phyloP scores from a whole-genome alignment of 2,113 vertebrate species.

The Lipophrys pholis region DNA sequence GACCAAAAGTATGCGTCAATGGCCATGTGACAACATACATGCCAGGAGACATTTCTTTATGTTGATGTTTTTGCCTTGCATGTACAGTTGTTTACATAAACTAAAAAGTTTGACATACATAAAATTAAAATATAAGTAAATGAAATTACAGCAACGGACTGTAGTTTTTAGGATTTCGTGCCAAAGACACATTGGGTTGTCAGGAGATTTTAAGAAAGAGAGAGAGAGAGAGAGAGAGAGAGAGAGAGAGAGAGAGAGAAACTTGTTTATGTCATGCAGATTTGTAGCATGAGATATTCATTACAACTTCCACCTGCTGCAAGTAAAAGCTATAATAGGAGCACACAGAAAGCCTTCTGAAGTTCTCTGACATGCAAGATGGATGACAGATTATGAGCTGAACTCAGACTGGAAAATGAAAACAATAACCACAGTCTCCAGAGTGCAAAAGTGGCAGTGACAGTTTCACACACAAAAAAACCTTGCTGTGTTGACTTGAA shows the following conservation, averaged over 20 bases:
- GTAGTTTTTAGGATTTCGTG: slow-evolving; percentile 27
- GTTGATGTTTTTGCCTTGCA: slow-evolving; percentile 2
- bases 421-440: slow-evolving; percentile 17
- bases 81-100: slow-evolving; percentile 28
- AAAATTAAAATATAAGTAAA: slow-evolving; percentile 40
- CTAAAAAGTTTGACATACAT: slow-evolving; percentile 18
- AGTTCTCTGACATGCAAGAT: slow-evolving; percentile 31
- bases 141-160: slow-evolving; percentile 43
- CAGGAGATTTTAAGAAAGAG: too few species aligned
- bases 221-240: too few species aligned
- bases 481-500: too few species aligned
- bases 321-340: slow-evolving; percentile 25
- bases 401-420: slow-evolving; percentile 27
- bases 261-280: slow-evolving; percentile 18
- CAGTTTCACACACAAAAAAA: background rate
- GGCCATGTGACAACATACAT: background rate
- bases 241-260: too few species aligned
- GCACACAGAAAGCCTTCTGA: slow-evolving; percentile 7
- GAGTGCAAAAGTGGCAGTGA: too few species aligned
- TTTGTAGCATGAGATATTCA: slow-evolving; percentile 28
- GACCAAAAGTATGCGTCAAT: background rate
- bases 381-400: slow-evolving; percentile 22
- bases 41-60: too few species aligned
- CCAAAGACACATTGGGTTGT: slow-evolving; percentile 2
- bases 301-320: slow-evolving; percentile 46